Conservation (phyloP, 2,888 invertebrate genomes). For the Pterostichus madidus region DNA sequence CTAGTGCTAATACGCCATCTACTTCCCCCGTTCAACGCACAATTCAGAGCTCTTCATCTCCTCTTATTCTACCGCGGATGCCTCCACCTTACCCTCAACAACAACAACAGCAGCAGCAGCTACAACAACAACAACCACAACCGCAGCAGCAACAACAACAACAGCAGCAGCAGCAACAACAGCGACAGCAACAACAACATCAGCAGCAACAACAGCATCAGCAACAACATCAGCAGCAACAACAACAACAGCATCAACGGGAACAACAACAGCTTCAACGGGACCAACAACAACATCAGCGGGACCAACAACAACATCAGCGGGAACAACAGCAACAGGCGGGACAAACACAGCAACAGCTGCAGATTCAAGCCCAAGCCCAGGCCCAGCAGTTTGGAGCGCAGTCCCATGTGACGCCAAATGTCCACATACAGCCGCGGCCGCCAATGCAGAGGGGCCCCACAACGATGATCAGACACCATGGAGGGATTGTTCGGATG, state of each 20-base stretch:
- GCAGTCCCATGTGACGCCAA: constrained; percentile 64
- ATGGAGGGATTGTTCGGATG: constrained; percentile 68
- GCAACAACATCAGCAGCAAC: too few species aligned
- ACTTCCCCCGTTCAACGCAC: constrained; percentile 75
- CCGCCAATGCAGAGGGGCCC: constrained; percentile 71
- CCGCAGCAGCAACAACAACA: constrained; percentile 63
- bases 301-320: constrained; percentile 67
- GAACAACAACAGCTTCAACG: constrained; percentile 69
- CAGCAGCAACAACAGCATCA: too few species aligned
- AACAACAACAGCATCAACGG: too few species aligned
- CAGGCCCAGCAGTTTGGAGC: constrained; percentile 71
- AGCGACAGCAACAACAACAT: constrained; percentile 57
- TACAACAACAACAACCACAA: constrained; percentile 68
- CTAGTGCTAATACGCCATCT: constrained; percentile 68
- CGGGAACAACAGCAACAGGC: constrained; percentile 56
- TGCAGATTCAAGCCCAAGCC: constrained; percentile 36
- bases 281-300: too few species aligned
- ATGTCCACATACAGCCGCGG: constrained; percentile 17
- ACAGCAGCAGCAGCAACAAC: too few species aligned
- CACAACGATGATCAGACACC: constrained; percentile 73
- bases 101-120: constrained; percentile 69
- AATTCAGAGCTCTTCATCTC: constrained; percentile 72
- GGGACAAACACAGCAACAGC: constrained; percentile 69
- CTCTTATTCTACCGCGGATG: constrained; percentile 69
- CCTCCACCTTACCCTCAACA: constrained; percentile 74